phyloP scores from a whole-genome alignment of 2,888 invertebrate genomes.

The Autographa pulchrina region DNA sequence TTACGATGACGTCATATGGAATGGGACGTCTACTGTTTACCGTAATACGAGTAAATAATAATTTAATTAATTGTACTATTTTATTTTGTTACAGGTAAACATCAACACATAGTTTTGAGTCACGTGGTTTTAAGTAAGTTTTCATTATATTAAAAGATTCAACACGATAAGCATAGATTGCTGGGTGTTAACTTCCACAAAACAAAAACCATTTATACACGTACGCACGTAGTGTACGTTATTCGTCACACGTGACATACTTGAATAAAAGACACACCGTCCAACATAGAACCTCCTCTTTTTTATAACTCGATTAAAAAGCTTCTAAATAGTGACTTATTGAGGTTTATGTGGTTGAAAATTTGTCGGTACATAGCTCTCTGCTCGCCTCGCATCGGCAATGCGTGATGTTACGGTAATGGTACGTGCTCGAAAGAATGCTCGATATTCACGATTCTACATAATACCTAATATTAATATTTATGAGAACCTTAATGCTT shows the following conservation, averaged over 20 bases:
- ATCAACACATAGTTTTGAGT: neutral
- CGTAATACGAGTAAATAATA: too few species aligned
- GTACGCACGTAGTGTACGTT: too few species aligned
- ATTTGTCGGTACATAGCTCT: slow-evolving; percentile 36
- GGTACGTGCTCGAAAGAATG: slow-evolving; percentile 34
- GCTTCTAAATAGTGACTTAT: slow-evolving; percentile 16
- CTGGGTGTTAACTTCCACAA: too few species aligned
- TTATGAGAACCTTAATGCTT: slow-evolving; percentile 40
- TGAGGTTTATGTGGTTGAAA: slow-evolving; percentile 19
- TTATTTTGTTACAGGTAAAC: slow-evolving; percentile 47
- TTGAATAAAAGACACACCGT: too few species aligned
- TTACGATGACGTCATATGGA: neutral
- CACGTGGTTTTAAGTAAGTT: neutral
- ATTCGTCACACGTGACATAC: too few species aligned
- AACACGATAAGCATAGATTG: too few species aligned
- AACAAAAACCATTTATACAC: too few species aligned
- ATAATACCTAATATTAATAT: slow-evolving; percentile 38
- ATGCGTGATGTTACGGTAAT: slow-evolving; percentile 1
- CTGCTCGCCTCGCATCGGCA: neutral
- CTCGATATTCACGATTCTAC: slow-evolving; percentile 26
- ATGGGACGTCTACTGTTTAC: too few species aligned
- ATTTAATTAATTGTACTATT: neutral
- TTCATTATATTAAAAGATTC: neutral
- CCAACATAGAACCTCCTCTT: too few species aligned
- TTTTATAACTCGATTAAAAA: too few species aligned